A percentile compares a stretch with the other conserved stretches of the same genome.
phyloP scores from a whole-genome alignment of 2,797 vertebrate genomes.

The Eutrigla gurnardus region DNA sequence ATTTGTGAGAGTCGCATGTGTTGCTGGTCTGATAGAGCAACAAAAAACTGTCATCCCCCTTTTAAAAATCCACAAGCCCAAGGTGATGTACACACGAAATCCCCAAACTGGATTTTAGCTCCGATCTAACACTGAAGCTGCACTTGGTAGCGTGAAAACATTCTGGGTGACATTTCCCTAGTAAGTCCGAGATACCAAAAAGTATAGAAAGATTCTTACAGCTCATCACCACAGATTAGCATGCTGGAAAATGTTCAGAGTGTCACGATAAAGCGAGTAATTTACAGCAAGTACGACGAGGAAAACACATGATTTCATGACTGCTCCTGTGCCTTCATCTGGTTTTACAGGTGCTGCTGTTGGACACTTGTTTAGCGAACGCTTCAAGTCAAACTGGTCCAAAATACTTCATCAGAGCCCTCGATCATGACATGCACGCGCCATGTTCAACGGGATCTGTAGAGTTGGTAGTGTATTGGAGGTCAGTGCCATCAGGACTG shows the following conservation, averaged over 20 bases:
- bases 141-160: constrained; percentile 39
- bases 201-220: constrained; percentile 49
- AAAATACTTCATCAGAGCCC: constrained; percentile 5
- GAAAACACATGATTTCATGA: constrained; percentile 16
- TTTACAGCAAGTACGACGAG: constrained; percentile 57
- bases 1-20: constrained; percentile 14
- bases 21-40: constrained; percentile 26
- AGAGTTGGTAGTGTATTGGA: constrained; percentile 55
- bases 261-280: constrained; percentile 45
- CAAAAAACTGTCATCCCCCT: constrained; percentile 22
- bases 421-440: background rate
- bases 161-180: constrained; percentile 18
- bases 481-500: constrained; percentile 19
- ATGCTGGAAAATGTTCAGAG: constrained; percentile 50
- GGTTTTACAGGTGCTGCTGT: constrained; percentile 43
- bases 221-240: constrained; percentile 52
- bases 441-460: constrained; percentile 22
- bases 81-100: constrained; percentile 12
- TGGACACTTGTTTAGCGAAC: constrained; percentile 19
- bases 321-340: constrained; percentile 16
- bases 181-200: constrained; percentile 46
- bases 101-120: constrained; percentile 27
- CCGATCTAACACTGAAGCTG: constrained; percentile 21
- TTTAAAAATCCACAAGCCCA: constrained; percentile 40
- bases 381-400: constrained; percentile 9